Evolutionary conservation across 2,113 vertebrate genomes (phyloP), one percentile per base, ranked within the genome.

Genomic region (Psilopsiagon aurifrons): DNA sequence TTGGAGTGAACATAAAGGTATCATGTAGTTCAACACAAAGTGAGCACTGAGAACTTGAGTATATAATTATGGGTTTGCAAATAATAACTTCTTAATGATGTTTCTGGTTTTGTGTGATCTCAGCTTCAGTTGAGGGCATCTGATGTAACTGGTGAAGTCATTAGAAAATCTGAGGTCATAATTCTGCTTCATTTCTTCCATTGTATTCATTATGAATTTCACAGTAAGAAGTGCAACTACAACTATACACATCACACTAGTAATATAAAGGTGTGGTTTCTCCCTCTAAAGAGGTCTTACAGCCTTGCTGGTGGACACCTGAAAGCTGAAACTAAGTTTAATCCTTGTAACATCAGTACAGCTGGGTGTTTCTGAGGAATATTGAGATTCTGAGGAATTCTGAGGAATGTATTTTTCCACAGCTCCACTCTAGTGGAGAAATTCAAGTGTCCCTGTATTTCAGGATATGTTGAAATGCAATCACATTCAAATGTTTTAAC

Each of bases 171-270:
- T 27, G 59, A 90, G 37, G 27, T 78, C 8, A 28, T 5, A 14
- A 29, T 66, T 87, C n/a, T 78, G 17, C 17, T 86, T 91, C 46
- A 54, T 66, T 85, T 37, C 31, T 90, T 90, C 35, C 14, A 23
- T 13, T 59, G n/a, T 35, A 14, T 41, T 88, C 1, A 4, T 55
- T 33, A 11, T 25, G 11, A 60, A 29, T 60, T 33, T 81, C 11
- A 15, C 8, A 64, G 17, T 24, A 11, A 69, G 35, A 74, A 74
- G 29, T 35, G 46, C 4, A 54, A 46, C 9, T 63, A 41, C 20
- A 75, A 47, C 4, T 17, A 5, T 37, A 22, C 0, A 1, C 5
- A 28, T 66, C 20, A 7, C 17, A 27, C 5, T 4, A 79, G 27
- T 63, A 77, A 52, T 29, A 31, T 3, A 69, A 89, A 62, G 9